These are phyloP conservation scores for Drosophila percnosoma DNA, from an alignment of 2,888 invertebrate species.

Conservation along the genomic window DNA sequence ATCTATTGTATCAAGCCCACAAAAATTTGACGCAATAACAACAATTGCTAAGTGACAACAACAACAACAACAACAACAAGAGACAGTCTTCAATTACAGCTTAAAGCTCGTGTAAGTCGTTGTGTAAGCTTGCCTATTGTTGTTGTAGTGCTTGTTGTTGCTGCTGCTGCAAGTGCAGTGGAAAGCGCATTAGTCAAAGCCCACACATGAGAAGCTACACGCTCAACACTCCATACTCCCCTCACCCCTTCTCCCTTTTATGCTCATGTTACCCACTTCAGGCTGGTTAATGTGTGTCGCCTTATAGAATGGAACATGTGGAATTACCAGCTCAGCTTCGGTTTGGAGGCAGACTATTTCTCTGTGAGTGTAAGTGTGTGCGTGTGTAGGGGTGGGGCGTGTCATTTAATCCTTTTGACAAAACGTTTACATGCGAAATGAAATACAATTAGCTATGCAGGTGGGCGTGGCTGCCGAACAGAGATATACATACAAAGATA, in stretches of 20 bases:
- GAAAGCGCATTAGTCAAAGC: conserved; percentile 72
- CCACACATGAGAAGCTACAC: conserved; percentile 48
- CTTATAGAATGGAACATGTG: conserved; percentile 69
- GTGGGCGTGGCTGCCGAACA: conserved; percentile 50
- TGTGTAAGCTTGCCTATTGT: conserved; percentile 65
- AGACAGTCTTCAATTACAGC: conserved; percentile 71
- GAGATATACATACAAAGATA: not conserved
- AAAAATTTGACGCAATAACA: conserved; percentile 28
- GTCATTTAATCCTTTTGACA: conserved; percentile 77
- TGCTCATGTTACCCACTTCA: conserved; percentile 64
- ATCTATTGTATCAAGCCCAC: conserved; percentile 37
- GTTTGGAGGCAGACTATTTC: conserved; percentile 4
- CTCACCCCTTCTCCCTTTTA: not conserved
- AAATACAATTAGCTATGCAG: conserved; percentile 66
- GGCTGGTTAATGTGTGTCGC: conserved; percentile 76
- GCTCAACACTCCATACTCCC: not conserved
- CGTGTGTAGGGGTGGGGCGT: conserved; percentile 19
- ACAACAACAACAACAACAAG: conserved; percentile 12
- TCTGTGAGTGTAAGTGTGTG: not conserved
- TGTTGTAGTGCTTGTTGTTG: conserved; percentile 41
- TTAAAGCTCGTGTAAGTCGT: conserved; percentile 73
- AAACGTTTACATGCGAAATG: conserved; percentile 73
- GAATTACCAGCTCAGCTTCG: conserved; percentile 62
- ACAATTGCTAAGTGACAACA: conserved; percentile 18
- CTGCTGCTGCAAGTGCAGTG: conserved; percentile 67